Base-by-base conservation (phyloP, 2,888 invertebrate genomes). In the Eupithecia vulgata region DNA sequence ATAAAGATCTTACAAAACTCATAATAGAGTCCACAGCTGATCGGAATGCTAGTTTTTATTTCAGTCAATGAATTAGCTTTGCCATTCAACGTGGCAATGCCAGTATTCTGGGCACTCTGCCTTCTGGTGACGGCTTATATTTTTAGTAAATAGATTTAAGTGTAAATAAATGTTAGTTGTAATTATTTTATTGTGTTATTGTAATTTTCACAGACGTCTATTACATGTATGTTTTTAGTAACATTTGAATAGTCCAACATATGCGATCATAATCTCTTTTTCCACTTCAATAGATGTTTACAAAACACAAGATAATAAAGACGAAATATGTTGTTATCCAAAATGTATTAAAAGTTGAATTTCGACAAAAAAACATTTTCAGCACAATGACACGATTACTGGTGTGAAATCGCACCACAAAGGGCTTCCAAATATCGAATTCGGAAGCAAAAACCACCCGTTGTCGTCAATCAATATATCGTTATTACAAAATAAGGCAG, bases 381-480 rank as follows among this genome's bases (percentile, higher is more conserved):
- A 62, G 68, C 69, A 77, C 76, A 80, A 80, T 77, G 70, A 74
- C 70, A 61, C 78, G 79, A 80, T 78, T 78, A 80, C 81, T 76
- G 72, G 84, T 84, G 82, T 84, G 79, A 84, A 85, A 85, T 83
- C 80, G 81, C 79, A 78, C 81, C 79, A 82, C 79, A 84, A 87
- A 82, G 81, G 81, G 79, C 84, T 84, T 80, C 83, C 81, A 81
- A 87, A 83, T 83, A 85, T 83, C 81, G 71, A 79, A 83, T 85
- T 82, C 81, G 79, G 80, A 81, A 85, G 84, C 82, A 79, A 82
- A 83, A 82, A 79, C 74, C 74, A 69, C 70, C 76, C 74, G 70
- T 82, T 83, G 81, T 82, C 81, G 79, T 79, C 78, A 83, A 86
- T 84, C 84, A 84, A 83, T 85, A 84, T 82, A 87, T 85, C 85